Evolutionary conservation across 2,113 vertebrate species (phyloP), one percentile per base, ranked within the genome.

Genomic region (Megaceryle maxima): DNA sequence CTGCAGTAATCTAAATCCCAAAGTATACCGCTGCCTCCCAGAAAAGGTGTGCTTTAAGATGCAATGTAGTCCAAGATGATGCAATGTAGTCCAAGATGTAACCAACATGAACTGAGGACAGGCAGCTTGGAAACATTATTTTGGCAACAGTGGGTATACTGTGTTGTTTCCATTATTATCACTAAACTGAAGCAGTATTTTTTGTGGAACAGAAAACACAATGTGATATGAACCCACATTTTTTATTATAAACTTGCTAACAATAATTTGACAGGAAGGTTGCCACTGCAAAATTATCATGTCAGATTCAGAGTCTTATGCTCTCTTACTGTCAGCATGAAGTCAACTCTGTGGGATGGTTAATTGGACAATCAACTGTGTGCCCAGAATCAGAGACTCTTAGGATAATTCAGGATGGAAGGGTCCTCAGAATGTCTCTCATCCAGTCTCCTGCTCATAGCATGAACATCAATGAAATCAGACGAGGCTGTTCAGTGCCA

Each of bases 101-200:
- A 14, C 31, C 53, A 73, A 44, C 33, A 69, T 14, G 8, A 81
- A 80, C 48, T 9, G 33, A 93, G 69, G 68, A 87, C 8, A 7
- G 60, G 60, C 53, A 84, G 74, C 29, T 75, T 66, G 24, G 64
- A 89, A 94, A 60, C 20, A 13, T 89, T 67, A 63, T 81, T 82
- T 63, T 91, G 60, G 37, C 37, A 84, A 56, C 55, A 66, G 84
- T 74, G 73, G 68, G 59, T 66, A 68, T 69, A 28, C 31, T 55
- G 33, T 77, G 33, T 43, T 83, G 37, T 62, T 95, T 69, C 64
- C 41, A 35, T 83, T 81, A 93, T 56, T 69, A 70, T 26, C 13
- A 56, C 39, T 69, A 93, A 80, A 91, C 77, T 22, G 60, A 66
- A 87, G 35, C 22, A 39, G 39, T 79, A 74, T 79, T 66, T 44